Evolutionary conservation across 2,797 vertebrate species (phyloP).

Genomic region (Thunnus albacares): DNA sequence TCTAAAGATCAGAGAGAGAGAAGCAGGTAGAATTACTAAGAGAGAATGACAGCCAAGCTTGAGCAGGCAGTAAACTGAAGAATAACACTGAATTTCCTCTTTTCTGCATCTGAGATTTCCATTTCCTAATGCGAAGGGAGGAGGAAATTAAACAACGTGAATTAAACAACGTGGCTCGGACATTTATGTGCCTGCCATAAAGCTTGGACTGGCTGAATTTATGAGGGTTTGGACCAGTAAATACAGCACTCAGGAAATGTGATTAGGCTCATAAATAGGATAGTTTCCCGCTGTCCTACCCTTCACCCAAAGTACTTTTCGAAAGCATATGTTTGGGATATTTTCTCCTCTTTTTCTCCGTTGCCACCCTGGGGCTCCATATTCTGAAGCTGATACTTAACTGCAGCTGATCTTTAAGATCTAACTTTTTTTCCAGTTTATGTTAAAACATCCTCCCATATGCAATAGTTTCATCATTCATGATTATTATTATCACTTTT

Average conservation of each 20-base stretch:
- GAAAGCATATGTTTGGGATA: constrained; percentile 67
- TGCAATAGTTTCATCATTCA: not conserved
- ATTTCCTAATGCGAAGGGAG: constrained; percentile 78
- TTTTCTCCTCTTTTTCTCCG: constrained; percentile 38
- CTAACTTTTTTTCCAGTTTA: not conserved
- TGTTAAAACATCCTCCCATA: not conserved
- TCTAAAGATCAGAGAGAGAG: constrained; percentile 49
- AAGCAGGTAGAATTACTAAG: constrained; percentile 53
- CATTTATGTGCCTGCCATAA: constrained; percentile 78
- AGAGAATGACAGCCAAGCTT: constrained; percentile 26
- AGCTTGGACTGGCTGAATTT: constrained; percentile 76
- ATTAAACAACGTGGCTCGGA: constrained; percentile 70
- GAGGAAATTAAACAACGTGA: constrained; percentile 79
- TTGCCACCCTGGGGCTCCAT: not conserved
- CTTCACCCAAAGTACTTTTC: constrained; percentile 71
- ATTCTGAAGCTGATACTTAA: not conserved
- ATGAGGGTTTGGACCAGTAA: constrained; percentile 76
- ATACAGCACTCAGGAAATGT: constrained; percentile 83
- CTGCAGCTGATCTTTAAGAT: constrained; percentile 1
- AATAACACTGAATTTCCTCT: constrained; percentile 65
- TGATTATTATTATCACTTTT: not conserved
- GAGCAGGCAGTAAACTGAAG: constrained; percentile 39
- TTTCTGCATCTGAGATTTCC: constrained; percentile 75
- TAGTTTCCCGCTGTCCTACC: constrained; percentile 72
- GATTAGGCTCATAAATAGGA: constrained; percentile 81